Evolutionary conservation across 2,113 vertebrate genomes (phyloP), one percentile per base, ranked within the genome.

Genomic region (Lanius collurio): DNA sequence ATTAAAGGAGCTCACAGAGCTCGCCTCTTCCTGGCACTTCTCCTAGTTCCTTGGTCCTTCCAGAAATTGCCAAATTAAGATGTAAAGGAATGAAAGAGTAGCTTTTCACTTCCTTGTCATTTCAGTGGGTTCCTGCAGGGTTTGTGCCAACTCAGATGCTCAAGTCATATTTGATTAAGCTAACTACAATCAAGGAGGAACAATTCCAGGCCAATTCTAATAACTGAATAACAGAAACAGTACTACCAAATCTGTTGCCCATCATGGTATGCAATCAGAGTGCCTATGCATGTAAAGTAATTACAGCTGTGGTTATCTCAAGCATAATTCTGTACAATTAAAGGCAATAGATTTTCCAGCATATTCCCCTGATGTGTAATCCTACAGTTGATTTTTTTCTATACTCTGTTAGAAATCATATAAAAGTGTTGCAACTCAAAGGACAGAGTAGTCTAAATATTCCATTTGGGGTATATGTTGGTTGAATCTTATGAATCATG

Each of bases 201-300:
- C n/a, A 63, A 79, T 90, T 95, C 28, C 73, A 93, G 96, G 71
- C 63, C 93, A 95, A 68, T 16, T 77, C 53, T 92, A 69, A 67
- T 89, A 59, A 80, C 92, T 89, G 71, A 92, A 57, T 89, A 69
- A 81, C 63, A 87, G 91, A 92, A 79, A 74, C 42, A 70, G 53
- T 87, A 53, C 39, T 76, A 95, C 92, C 73, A 92, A 89, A 93
- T 94, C 90, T 96, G 95, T 94, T 95, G 90, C 93, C 95, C 90
- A 89, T 89, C 94, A 70, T 77, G 39, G 47, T 82, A 65, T 80
- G 73, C 46, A 74, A 86, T 92, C 90, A 80, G 50, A 80, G 52
- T 73, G 49, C 42, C 28, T 63, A 17, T 41, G 79, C 41, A 26
- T 81, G 49, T 82, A 79, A 94, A 91, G 37, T 83, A 81, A 76